Base-by-base conservation (phyloP, 92 coral and sea anemone genomes). In the Phymanthus crucifer region DNA sequence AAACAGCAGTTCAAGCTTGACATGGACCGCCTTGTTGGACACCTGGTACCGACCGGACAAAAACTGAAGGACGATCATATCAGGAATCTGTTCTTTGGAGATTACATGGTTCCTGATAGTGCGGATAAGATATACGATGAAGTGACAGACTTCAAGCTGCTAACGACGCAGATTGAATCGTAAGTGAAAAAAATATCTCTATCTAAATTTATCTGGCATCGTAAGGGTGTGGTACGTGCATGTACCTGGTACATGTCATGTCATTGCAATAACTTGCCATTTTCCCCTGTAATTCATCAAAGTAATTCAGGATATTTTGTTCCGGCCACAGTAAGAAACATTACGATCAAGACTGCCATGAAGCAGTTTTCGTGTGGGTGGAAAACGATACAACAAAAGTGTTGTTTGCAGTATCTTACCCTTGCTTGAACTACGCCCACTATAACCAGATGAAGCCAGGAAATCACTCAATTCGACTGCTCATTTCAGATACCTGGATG, bases 41-140 rank as follows among this genome's bases (percentile, higher is more conserved):
- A 93, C 77, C 71, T 95, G 26, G 93, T 93, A 12, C 95, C 97
- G 4, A 83, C 95, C 11, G 98, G 98, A 34, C 89, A 95, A 77
- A 93, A 95, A 83, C 93, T 95, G 64, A 89, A 88, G 45, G 98
- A 95, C 73, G 98, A 95, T 70, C 93, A 95, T 75, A 93, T 95
- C 72, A 95, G 99, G 90, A 94, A 91, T 67, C 77, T 96, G 77
- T 96, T 96, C 80, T 96, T 96, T 40, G 99, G 99, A 74, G 99
- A 96, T 70, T 96, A 96, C 85, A 96, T 93, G 99, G 86, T 81
- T 35, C 88, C 91, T 21, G 99, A 96, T 40, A 86, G 91, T 82
- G 86, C 97, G 0, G 99, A 93, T 14, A 89, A 88, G 87, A 93
- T 89, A 34, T 96, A 96, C 79, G 92, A 96, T 45, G 99, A 96